Evolutionary conservation across 1,140 invertebrate genomes (phyloP), one percentile per base, ranked within the genome.

Genomic region (Drosophila rhopaloa): DNA sequence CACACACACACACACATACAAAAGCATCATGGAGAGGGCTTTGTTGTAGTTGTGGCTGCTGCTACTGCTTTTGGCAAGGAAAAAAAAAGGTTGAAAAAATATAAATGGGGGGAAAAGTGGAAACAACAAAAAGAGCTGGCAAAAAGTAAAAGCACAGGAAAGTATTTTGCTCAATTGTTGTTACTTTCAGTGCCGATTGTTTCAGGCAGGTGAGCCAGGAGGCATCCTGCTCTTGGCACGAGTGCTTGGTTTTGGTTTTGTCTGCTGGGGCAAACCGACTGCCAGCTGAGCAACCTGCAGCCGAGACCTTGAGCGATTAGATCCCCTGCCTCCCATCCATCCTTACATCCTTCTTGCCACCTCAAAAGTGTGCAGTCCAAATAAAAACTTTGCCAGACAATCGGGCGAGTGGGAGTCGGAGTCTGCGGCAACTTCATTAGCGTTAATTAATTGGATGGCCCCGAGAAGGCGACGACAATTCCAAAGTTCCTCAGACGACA

Each of bases 151-250:
- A 85, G 61, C 75, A 86, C 79, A 79, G 83, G 76, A 83, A 86
- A 86, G 84, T 80, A 86, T 81, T 86, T 86, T 86, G 58, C 83
- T 77, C 79, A 88, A 86, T 88, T 86, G 83, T 88, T 86, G 83
- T 86, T 88, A 89, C 83, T 83, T 83, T 77, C 68, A 73, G 67
- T 89, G 71, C 84, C 76, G 83, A 86, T 86, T 86, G 80, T 89
- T 78, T 88, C 48, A 60, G 61, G 61, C 60, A 41, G 48, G 63
- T 37, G 56, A 53, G 44, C 24, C 48, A 16, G 53, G 54, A 48
- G 83, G 72, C 67, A 83, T 70, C 61, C 71, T 68, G 75, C 82
- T 81, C 81, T 86, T 86, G 71, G 82, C 62, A 77, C 76, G 67
- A 88, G 84, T 77, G 76, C 67, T 56, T 75, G 75, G 61, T 61